Base-by-base conservation (phyloP, 2,797 vertebrate species). In the Chromis chromis region DNA sequence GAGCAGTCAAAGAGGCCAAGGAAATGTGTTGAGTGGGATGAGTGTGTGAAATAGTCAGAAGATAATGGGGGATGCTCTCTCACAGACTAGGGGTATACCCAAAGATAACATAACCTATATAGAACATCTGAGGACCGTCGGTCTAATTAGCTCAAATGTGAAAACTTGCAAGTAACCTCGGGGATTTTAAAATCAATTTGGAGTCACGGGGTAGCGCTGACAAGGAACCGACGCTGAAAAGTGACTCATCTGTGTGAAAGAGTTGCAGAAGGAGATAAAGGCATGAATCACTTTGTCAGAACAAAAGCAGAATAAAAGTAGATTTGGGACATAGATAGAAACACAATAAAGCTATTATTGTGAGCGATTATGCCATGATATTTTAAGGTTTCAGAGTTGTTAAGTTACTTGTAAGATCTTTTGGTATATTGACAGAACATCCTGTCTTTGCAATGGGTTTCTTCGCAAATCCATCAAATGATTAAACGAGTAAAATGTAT, bases 231-330 rank as follows among this genome's bases (percentile, higher is more conserved):
- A 70, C 56, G 65, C 36, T 52, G 76, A 65, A 58, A 66, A 39
- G 50, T 72, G 66, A 72, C 46, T 79, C 65, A 79, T 78, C 70
- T 60, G 66, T n/a, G 2, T 48, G 25, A 75, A 64, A 46, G 66
- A 65, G 44, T 46, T 62, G 56, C 33, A 65, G 36, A 39, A 55
- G 44, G 54, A 56, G 55, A 77, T 70, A 50, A 69, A 46, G 17
- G 6, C 25, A 52, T 54, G 39, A 70, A 66, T 55, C 65, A 67
- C 22, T 65, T 42, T 60, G 42, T 61, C 49, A 52, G 69, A 74
- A 67, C 42, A 67, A 74, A 70, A 63, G 40, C 33, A 39, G 49
- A 64, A 33, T 48, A 59, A 64, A 68, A 67, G 40, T 8, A 48
- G 25, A 77, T 65, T 53, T 27, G 21, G 66, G 58, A 70, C 59